Evolutionary conservation across 1,140 invertebrate genomes (phyloP).

Genomic region (Solenopsis fugax): DNA sequence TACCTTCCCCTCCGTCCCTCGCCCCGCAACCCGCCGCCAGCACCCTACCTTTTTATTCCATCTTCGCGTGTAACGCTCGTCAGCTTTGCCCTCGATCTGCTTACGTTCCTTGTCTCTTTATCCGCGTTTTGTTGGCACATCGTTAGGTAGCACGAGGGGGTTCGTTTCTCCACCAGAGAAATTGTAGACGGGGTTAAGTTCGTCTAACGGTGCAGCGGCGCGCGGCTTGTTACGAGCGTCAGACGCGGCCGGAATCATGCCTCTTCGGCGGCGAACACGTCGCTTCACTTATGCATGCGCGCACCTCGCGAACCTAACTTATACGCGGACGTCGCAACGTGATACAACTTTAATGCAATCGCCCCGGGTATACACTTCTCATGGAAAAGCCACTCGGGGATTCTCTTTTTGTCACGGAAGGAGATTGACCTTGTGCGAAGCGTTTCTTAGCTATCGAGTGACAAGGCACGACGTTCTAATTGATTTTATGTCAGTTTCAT

Average conservation of each 20-base stretch:
- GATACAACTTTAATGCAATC: constrained; percentile 60
- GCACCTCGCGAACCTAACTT: constrained; percentile 57
- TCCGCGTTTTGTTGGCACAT: constrained; percentile 86
- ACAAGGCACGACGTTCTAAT: constrained; percentile 29
- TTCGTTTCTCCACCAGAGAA: constrained; percentile 70
- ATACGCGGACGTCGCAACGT: constrained; percentile 62
- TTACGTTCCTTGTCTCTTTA: constrained; percentile 82
- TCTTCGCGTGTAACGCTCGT: constrained; percentile 39
- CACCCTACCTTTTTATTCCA: constrained; percentile 60
- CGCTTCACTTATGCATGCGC: constrained; percentile 65
- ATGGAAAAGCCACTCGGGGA: constrained; percentile 51
- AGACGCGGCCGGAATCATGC: constrained; percentile 82
- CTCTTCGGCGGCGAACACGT: constrained; percentile 73
- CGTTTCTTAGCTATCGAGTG: constrained; percentile 34
- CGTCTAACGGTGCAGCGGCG: constrained; percentile 52
- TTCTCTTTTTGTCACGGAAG: constrained; percentile 47
- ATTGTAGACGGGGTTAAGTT: constrained; percentile 58
- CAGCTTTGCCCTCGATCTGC: constrained; percentile 81
- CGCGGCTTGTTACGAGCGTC: constrained; percentile 84
- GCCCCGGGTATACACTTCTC: constrained; percentile 44
- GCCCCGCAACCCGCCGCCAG: not conserved
- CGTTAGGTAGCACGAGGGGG: constrained; percentile 83
- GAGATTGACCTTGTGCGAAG: constrained; percentile 56
- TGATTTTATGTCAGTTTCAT: constrained; percentile 34
- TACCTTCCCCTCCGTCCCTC: constrained; percentile 25